Evolutionary conservation across 2,888 invertebrate genomes (phyloP).

Genomic region (Rhamphomyia laevipes): DNA sequence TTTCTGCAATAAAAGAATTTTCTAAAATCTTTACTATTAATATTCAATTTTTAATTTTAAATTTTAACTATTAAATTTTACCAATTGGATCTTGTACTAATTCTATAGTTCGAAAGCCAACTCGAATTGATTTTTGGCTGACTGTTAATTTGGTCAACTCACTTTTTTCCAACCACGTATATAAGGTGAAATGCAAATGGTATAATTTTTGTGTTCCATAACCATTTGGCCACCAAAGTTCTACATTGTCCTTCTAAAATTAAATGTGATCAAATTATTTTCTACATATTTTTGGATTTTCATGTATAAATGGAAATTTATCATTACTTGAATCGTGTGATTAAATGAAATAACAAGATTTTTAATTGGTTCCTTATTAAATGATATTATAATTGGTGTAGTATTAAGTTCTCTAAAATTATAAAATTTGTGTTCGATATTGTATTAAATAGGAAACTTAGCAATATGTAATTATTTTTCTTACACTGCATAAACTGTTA

Average conservation of each 20-base stretch:
- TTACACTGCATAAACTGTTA: conserved; percentile 27
- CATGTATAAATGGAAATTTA: neutral
- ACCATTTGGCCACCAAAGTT: conserved; percentile 93
- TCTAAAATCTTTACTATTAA: neutral
- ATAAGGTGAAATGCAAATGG: conserved; percentile 43
- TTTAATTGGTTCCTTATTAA: conserved; percentile 19
- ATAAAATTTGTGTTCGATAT: no score
- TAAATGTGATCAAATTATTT: neutral
- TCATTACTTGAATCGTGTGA: conserved; percentile 24
- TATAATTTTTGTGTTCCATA: conserved; percentile 73
- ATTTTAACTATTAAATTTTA: no score
- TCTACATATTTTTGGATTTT: no score
- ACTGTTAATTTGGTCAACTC: conserved; percentile 23
- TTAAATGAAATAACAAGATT: conserved; percentile 29
- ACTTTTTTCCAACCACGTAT: conserved; percentile 26
- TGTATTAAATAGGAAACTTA: no score
- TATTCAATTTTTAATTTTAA: no score
- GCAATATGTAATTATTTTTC: no score
- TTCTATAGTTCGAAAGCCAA: conserved; percentile 81
- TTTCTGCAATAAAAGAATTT: conserved; percentile 24
- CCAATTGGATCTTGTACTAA: conserved; percentile 57
- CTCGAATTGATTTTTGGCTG: conserved; percentile 43
- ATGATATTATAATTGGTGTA: conserved; percentile 23
- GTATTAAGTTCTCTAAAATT: conserved; percentile 29
- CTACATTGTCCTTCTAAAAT: conserved; percentile 38